phyloP scores from a whole-genome alignment of 1,140 invertebrate genomes.

The Drosophila athabasca region DNA sequence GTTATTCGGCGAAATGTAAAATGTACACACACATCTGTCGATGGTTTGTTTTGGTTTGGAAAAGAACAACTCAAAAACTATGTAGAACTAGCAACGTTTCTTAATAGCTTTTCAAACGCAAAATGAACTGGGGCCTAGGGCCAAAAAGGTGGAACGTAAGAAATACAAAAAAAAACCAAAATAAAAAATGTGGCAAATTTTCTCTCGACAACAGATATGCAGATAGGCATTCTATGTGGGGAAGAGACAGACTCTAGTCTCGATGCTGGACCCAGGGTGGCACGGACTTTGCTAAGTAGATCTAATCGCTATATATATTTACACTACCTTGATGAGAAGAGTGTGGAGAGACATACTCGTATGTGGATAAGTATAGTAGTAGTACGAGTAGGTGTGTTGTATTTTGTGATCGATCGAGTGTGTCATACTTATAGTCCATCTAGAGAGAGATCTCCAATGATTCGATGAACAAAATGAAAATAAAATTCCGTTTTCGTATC shows the following conservation, averaged over 20 bases:
- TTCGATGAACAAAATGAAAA: conserved; percentile 36
- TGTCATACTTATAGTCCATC: conserved; percentile 19
- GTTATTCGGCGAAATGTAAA: conserved; percentile 18
- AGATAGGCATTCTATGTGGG: conserved; percentile 1
- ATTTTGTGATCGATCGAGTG: conserved; percentile 17
- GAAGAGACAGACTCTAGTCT: conserved; percentile 4
- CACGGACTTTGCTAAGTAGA: conserved; percentile 28
- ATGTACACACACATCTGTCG: conserved; percentile 39
- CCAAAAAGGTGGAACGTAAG: conserved; percentile 26
- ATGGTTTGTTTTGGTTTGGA: conserved; percentile 3
- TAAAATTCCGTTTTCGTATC: conserved; percentile 18
- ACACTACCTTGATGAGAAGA: conserved; percentile 43
- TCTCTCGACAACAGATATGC: conserved; percentile 7
- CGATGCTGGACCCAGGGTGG: not conserved
- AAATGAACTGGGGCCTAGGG: conserved; percentile 39
- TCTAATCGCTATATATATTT: conserved; percentile 44
- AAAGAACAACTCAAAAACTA: conserved; percentile 42
- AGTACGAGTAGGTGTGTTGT: conserved; percentile 8
- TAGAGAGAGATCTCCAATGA: not conserved
- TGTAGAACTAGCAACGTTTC: conserved; percentile 83
- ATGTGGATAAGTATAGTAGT: not conserved
- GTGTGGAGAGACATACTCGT: too few relatives aligned
- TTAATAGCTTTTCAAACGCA: conserved; percentile 44
- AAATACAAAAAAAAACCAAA: conserved; percentile 29
- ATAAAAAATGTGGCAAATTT: not conserved